Percentiles rank a stretch among this genome's conserved stretches.
Conservation (phyloP, 2,797 vertebrate species). For the Lutjanus campechanus region DNA sequence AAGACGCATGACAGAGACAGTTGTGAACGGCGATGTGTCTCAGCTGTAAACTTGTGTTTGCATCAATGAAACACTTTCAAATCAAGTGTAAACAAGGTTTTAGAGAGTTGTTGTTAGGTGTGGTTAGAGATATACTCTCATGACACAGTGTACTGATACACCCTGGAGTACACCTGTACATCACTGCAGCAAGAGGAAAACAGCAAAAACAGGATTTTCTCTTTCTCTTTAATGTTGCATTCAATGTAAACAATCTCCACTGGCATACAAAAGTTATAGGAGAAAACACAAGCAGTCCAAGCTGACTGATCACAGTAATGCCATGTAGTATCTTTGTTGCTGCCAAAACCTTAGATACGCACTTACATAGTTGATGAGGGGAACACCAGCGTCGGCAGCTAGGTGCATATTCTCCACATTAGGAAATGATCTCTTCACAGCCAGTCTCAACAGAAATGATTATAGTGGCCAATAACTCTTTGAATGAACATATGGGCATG, state of each 20-base stretch:
- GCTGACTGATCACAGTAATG: background rate
- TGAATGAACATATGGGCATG: background rate
- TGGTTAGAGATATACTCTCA: background rate
- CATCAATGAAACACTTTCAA: too few species aligned
- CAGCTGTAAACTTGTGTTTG: too few species aligned
- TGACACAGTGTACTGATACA: background rate
- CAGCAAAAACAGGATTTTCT: background rate
- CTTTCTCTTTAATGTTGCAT: too few species aligned
- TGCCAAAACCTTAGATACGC: background rate
- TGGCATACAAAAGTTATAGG: background rate
- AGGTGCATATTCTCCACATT: background rate
- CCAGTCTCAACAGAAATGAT: background rate
- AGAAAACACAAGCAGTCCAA: background rate
- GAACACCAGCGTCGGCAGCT: background rate
- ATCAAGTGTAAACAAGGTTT: too few species aligned
- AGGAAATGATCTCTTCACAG: constrained; percentile 3
- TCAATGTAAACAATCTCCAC: background rate
- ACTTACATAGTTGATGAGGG: background rate
- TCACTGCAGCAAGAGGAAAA: background rate
- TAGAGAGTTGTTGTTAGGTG: background rate
- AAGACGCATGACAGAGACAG: too few species aligned
- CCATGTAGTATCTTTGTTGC: background rate
- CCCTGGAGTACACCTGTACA: background rate
- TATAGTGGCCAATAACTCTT: background rate
- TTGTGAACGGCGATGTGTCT: too few species aligned